Evolutionary conservation across 2,888 invertebrate genomes (phyloP), one percentile per base, ranked within the genome.

Genomic region (Leptinotarsa peninsularis): DNA sequence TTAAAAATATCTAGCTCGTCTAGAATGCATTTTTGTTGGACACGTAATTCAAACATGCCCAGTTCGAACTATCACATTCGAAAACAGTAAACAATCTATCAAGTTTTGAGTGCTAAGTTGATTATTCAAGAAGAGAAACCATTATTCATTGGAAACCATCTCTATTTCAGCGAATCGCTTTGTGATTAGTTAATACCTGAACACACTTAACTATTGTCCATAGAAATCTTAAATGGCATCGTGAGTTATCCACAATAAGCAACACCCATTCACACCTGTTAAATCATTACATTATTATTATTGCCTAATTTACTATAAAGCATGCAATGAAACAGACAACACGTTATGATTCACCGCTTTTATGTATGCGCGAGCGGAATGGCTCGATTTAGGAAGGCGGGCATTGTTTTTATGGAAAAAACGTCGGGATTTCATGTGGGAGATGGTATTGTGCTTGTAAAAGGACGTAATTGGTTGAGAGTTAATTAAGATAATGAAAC

Each of bases 181-280:
- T 15, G 5, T 58, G 27, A 58, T 58, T 58, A 23, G 58, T 58
- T 58, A 58, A 27, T 58, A 21, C 58, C 58, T 58, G 54, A 18
- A 54, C n/a, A 18, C 27, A 60, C 27, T 4, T 27, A 33, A 63
- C 43, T 33, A 43, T 63, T 63, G 43, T 23, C 27, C 14, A 23
- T 71, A 66, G 71, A 49, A 71, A 52, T 71, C 71, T 67, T 67
- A 67, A 75, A 75, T 75, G 74, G 74, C 71, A 75, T 71, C 74
- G 56, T 71, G 74, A 71, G 71, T 67, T 43, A 17, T 33, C 63
- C 63, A n/a, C 43, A 63, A 63, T 63, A 63, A 63, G 63, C 73
- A 76, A 79, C 78, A 78, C 78, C 73, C 81, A 80, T 80, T 81
- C 78, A 76, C 80, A 82, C 81, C 81, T 81, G 83, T 79, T 82